phyloP scores from a whole-genome alignment of 2,113 vertebrate species.

The Gallinago undulata region DNA sequence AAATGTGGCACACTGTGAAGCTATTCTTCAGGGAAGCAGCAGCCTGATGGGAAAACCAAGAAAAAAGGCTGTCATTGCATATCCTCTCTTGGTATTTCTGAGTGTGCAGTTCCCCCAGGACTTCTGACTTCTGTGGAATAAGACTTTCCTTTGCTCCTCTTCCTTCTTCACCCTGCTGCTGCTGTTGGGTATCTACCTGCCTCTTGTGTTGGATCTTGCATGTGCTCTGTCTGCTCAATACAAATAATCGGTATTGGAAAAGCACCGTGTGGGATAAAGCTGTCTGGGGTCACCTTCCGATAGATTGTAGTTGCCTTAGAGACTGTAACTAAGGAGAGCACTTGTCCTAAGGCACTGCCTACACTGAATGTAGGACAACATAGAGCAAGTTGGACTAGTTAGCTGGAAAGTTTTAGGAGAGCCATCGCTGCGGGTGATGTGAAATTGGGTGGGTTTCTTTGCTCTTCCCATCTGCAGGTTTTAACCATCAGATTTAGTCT shows the following conservation, averaged over 20 bases:
- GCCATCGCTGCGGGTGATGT: background rate
- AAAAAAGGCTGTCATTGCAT: background rate
- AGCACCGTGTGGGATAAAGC: background rate
- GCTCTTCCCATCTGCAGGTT: background rate
- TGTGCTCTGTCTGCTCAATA: background rate
- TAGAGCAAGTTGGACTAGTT: background rate
- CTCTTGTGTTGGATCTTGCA: background rate
- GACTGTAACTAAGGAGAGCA: background rate
- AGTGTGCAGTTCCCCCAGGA: fast-evolving
- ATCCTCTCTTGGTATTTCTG: background rate
- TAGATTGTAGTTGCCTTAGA: background rate
- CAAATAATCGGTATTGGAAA: background rate
- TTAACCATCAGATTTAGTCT: background rate
- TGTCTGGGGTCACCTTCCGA: background rate
- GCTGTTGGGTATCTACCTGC: background rate
- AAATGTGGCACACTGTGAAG: fast-evolving
- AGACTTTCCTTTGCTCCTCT: background rate
- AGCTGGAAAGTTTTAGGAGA: background rate
- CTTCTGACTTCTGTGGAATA: fast-evolving
- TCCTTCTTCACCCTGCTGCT: background rate
- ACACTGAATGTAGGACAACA: background rate
- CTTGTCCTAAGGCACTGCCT: background rate
- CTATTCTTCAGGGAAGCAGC: background rate
- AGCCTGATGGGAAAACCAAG: background rate
- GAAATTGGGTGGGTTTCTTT: background rate